Base-by-base conservation (phyloP, 2,797 vertebrate species). In the Pseudomugil tenellus region DNA sequence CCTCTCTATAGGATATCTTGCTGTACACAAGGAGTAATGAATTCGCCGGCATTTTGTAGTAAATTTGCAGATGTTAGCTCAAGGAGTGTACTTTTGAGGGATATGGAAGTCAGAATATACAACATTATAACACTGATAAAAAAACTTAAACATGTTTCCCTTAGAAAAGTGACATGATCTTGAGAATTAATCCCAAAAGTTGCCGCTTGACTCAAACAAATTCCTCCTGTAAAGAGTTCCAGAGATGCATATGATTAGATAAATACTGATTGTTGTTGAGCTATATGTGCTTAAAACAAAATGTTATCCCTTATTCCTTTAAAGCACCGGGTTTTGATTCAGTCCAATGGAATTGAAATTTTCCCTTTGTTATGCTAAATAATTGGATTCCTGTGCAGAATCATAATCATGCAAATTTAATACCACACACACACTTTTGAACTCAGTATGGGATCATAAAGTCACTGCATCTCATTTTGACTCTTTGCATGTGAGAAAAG, bases 21-120 rank as follows among this genome's bases (percentile, higher is more conserved):
- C 62, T 65, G 63, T 63, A 58, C 58, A 49, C 55, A 62, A 37
- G 56, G 67, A 64, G 64, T 57, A 57, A 79, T 76, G 76, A 35
- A 41, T 80, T 81, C 74, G 41, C 61, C 61, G 29, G 56, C 70
- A 70, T 49, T 76, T 65, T 69, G 67, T 77, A 63, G 73, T 75
- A 79, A 86, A 81, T 58, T 49, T 48, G 3, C 2, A 10, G 67
- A 68, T 55, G 67, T 85, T 85, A 76, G 57, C 35, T 54, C 53
- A 53, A 70, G 58, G 46, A 48, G 46, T 8, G 58, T 74, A 74
- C 67, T 80, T 63, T 81, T 53, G 70, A 61, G 39, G 61, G 71
- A 61, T 83, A 60, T 12, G 10, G 5, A 11, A 19, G 17, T 59
- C 37, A 68, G 63, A 67, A 71, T 75, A 72, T 67, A 51, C 31